Evolutionary conservation across 2,113 vertebrate species (phyloP).

Genomic region (Marmota monax): DNA sequence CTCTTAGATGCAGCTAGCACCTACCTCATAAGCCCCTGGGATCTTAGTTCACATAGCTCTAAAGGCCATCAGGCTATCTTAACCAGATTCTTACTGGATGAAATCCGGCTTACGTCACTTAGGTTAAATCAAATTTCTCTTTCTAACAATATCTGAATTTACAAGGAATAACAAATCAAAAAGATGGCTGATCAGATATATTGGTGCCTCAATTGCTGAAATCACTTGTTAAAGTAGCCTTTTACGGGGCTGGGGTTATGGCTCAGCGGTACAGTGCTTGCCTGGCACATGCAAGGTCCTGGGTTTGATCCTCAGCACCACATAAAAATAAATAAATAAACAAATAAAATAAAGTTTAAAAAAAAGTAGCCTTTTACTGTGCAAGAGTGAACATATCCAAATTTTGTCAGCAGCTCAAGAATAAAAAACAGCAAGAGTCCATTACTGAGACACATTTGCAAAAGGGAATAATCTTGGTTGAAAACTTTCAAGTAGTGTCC

Average conservation of each 20-base stretch:
- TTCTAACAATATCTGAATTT: neutral
- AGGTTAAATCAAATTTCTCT: neutral
- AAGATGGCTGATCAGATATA: neutral
- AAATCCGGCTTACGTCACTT: neutral
- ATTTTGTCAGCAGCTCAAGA: neutral
- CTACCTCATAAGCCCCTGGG: neutral
- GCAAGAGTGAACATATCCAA: neutral
- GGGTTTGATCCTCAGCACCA: no score
- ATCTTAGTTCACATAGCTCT: neutral
- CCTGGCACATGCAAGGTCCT: no score
- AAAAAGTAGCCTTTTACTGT: neutral
- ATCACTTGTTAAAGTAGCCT: neutral
- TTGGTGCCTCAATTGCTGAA: neutral
- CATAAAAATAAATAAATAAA: no score
- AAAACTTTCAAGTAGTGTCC: neutral
- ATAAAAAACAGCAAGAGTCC: neutral
- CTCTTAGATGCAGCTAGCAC: neutral
- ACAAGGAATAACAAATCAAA: slow-evolving; percentile 10
- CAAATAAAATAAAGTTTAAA: no score
- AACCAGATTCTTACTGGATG: neutral
- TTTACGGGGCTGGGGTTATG: no score
- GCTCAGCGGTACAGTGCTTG: no score
- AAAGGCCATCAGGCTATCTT: neutral
- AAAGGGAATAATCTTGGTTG: neutral
- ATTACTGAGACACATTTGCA: neutral